Percentiles rank a stretch among this genome's conserved stretches.
Conservation (phyloP, 1,140 invertebrate species). For the Brachionus sp. region DNA sequence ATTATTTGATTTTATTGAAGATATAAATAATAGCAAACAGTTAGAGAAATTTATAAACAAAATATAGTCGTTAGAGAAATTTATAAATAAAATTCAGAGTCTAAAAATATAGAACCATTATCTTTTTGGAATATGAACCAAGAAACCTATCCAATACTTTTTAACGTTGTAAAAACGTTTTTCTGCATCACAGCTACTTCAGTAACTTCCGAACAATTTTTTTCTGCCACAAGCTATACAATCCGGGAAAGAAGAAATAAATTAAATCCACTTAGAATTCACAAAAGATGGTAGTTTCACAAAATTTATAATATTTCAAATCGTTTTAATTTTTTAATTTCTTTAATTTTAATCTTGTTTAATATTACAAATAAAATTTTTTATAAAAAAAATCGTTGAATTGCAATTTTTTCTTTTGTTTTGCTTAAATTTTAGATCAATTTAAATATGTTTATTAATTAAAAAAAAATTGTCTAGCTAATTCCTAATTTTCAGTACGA, state of each 20-base stretch:
- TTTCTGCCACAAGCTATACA: not conserved
- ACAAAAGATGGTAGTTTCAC: not conserved
- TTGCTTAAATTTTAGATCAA: no score
- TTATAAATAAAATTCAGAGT: not conserved
- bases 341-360: no score
- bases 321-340: no score
- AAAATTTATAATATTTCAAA: not conserved
- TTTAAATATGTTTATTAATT: no score
- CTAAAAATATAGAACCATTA: not conserved
- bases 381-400: no score
- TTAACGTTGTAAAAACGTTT: not conserved
- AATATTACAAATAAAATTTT: no score
- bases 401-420: no score
- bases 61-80: not conserved
- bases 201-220: not conserved
- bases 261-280: not conserved
- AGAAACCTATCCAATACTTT: not conserved
- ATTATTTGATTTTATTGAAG: not conserved
- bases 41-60: not conserved
- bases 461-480: no score
- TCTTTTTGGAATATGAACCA: not conserved
- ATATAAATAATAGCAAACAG: not conserved
- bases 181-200: not conserved
- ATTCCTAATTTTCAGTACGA: no score
- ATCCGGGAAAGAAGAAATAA: not conserved